Evolutionary conservation across 2,888 invertebrate genomes (phyloP), one percentile per base, ranked within the genome.

Genomic region (Lasioglossum lativentre): DNA sequence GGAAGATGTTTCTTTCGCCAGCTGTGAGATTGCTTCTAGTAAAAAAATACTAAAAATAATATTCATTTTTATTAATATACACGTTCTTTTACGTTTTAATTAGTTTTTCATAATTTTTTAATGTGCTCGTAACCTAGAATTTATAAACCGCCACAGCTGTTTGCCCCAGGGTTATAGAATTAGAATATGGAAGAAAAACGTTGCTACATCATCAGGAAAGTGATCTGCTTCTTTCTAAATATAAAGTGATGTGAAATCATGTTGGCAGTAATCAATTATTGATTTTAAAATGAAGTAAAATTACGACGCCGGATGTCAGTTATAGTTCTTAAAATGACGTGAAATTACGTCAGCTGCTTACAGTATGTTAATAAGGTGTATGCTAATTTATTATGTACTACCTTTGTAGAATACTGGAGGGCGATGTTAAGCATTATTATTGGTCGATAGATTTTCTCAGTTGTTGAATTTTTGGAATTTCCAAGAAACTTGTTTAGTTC

Each of bases 281-380:
- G 63, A 63, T 63, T 63, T 16, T 63, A 14, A 30, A 63, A 63
- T 30, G 63, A 16, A 63, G 63, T 30, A 30, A 30, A 63, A 63
- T 30, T 63, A 63, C 63, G 30, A 16, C 63, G 63, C 16, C 63
- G 16, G 63, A 27, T 30, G 6, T 14, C 63, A 16, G 63, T 63
- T 63, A 63, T 63, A 63, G 16, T 63, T 63, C 16, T 63, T 30
- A n/a, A 27, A 59, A 59, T 59, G 59, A 63, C 30, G 63, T 63
- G 6, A 63, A 63, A 63, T 63, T 63, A 30, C 63, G 16, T 63
- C 63, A 63, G 30, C 63, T 63, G 59, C 59, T 63, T n/a, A 30
- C 30, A 30, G 30, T 5, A 30, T 63, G 63, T 19, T 30, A 63
- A 63, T 63, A 59, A 27, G 59, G 14, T 16, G 63, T 63, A 30